These are phyloP conservation scores for Tragelaphus imberbis DNA, from an alignment of 2,113 vertebrate species.

Conservation along the genomic window DNA sequence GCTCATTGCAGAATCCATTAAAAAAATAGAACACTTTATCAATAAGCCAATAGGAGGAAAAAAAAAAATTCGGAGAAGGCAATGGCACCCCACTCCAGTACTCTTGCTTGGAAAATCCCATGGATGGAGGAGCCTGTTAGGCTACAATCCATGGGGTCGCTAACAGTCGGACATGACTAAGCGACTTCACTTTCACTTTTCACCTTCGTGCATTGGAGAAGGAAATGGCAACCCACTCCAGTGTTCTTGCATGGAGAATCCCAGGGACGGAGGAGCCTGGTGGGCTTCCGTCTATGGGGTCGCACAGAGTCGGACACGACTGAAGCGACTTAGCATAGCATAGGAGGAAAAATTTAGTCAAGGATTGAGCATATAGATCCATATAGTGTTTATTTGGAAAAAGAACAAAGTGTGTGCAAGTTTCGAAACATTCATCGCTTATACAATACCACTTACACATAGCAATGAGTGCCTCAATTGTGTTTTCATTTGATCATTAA, in stretches of 20 bases:
- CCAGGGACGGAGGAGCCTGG: too few species aligned
- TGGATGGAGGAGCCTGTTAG: too few species aligned
- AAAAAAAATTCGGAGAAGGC: not conserved
- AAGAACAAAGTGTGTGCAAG: slow-evolving; percentile 69
- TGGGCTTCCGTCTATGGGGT: too few species aligned
- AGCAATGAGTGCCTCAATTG: slow-evolving; percentile 50
- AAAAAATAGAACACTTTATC: slow-evolving; percentile 65
- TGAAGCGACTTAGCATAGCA: not conserved
- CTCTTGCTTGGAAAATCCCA: too few species aligned
- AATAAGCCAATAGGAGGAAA: slow-evolving; percentile 68
- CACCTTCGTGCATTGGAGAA: too few species aligned
- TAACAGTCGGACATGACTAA: too few species aligned
- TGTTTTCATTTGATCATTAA: slow-evolving; percentile 57
- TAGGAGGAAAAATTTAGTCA: slow-evolving; percentile 66
- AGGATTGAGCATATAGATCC: slow-evolving; percentile 65
- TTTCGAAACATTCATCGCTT: slow-evolving; percentile 66
- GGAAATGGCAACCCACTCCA: too few species aligned
- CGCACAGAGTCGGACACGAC: too few species aligned
- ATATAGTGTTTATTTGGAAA: slow-evolving; percentile 78
- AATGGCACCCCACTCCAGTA: too few species aligned
- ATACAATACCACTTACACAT: slow-evolving; percentile 66
- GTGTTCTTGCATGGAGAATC: too few species aligned
- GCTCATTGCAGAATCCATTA: slow-evolving; percentile 57
- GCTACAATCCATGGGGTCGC: too few species aligned
- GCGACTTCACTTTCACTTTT: too few species aligned